Evolutionary conservation across 2,797 vertebrate genomes (phyloP).

Genomic region (Muscicapa striata): DNA sequence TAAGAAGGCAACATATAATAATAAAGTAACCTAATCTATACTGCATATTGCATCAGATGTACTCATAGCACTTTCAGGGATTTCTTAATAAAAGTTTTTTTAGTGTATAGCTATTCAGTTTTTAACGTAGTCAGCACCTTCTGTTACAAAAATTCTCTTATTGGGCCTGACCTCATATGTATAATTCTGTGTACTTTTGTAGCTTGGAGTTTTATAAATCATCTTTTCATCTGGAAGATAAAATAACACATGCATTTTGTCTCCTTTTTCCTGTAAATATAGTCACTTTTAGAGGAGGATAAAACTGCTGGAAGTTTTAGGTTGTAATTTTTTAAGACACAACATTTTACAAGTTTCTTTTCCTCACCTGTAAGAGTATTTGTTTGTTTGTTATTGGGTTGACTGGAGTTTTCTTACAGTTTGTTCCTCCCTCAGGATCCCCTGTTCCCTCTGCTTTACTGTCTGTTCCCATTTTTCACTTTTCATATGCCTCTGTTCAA

Average conservation of each 20-base stretch:
- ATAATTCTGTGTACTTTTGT: neutral
- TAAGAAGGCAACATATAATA: conserved; percentile 47
- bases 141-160: conserved; percentile 14
- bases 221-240: neutral
- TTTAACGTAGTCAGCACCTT: conserved; percentile 16
- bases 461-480: neutral
- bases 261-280: neutral
- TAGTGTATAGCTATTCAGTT: neutral
- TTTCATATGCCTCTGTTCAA: neutral
- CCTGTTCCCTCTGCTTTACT: neutral
- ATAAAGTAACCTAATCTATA: conserved; percentile 3
- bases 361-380: neutral
- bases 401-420: neutral
- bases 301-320: neutral
- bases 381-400: neutral
- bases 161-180: neutral
- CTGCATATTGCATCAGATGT: neutral
- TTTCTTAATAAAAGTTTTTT: conserved; percentile 35
- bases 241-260: neutral
- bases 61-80: neutral
- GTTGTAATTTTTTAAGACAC: neutral
- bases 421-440: neutral
- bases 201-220: neutral
- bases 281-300: neutral
- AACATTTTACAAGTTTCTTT: neutral